These are phyloP conservation scores for Galeopsomyia nigrocyanea DNA, from an alignment of 2,888 invertebrate species.

Conservation along the genomic window DNA sequence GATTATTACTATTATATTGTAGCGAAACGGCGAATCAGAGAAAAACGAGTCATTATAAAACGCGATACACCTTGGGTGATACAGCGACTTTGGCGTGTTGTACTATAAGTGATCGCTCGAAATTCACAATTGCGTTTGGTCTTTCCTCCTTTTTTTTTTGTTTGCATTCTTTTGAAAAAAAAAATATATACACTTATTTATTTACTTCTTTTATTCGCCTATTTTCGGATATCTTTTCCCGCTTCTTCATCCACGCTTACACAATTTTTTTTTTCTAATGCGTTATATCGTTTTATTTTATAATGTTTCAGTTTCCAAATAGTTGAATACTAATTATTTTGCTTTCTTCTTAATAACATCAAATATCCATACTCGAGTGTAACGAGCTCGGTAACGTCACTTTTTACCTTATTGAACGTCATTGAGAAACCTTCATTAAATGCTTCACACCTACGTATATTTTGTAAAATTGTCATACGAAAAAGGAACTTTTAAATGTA, in stretches of 20 bases:
- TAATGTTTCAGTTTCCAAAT: conserved; percentile 32
- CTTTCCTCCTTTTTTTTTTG: background rate
- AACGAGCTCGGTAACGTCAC: background rate
- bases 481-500: conserved; percentile 36
- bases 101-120: conserved; percentile 42
- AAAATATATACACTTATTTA: conserved; percentile 30
- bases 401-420: conserved; percentile 21
- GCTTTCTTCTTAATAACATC: conserved; percentile 4
- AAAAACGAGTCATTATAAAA: conserved; percentile 26
- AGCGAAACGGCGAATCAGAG: conserved; percentile 40
- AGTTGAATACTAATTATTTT: conserved; percentile 31
- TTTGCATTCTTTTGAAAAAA: conserved; percentile 25
- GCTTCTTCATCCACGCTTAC: conserved; percentile 28
- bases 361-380: conserved; percentile 7
- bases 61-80: conserved; percentile 6
- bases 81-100: conserved; percentile 34
- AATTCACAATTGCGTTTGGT: conserved; percentile 24
- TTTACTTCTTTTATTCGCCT: conserved; percentile 44
- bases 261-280: conserved; percentile 28
- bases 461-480: conserved; percentile 33
- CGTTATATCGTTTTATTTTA: conserved; percentile 37
- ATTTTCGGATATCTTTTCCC: conserved; percentile 25
- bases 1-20: conserved; percentile 63
- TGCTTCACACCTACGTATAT: conserved; percentile 6
- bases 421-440: background rate